These are phyloP conservation scores for Calcarius lapponicus DNA, from an alignment of 2,797 vertebrate species.

Conservation along the genomic window DNA sequence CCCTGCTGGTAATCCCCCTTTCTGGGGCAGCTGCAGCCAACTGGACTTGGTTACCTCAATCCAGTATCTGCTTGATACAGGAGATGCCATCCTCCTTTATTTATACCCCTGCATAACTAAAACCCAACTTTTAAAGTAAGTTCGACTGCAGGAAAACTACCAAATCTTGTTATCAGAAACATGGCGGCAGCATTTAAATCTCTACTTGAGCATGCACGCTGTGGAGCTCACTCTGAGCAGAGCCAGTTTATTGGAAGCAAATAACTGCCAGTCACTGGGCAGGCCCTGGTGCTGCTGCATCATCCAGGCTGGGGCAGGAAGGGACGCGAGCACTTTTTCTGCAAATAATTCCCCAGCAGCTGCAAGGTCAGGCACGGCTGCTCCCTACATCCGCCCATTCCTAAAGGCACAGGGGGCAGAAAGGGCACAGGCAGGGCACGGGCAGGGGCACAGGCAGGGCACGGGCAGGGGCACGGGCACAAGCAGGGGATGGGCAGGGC, in stretches of 20 bases:
- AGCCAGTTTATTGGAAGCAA: background rate
- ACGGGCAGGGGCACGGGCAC: too few relatives aligned
- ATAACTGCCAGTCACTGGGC: background rate
- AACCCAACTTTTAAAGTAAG: background rate
- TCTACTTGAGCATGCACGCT: background rate
- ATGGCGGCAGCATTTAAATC: background rate
- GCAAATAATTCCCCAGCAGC: background rate
- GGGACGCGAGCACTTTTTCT: background rate
- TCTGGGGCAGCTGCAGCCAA: background rate
- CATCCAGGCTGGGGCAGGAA: background rate
- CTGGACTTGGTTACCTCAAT: background rate
- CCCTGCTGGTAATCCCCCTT: background rate
- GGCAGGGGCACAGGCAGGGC: background rate
- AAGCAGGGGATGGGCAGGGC: background rate
- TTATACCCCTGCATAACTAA: background rate
- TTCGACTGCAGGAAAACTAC: background rate
- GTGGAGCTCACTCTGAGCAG: background rate
- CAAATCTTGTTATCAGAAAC: background rate
- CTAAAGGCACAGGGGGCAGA: background rate
- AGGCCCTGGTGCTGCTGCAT: background rate
- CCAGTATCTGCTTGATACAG: background rate
- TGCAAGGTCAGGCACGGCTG: background rate
- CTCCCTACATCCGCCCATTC: background rate
- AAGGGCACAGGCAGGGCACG: background rate
- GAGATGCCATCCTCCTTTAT: background rate